A percentile compares a stretch with the other conserved stretches of the same genome.
These are phyloP conservation scores for Laticauda laticaudata DNA, from an alignment of 2,113 vertebrate genomes.

Conservation along the genomic window DNA sequence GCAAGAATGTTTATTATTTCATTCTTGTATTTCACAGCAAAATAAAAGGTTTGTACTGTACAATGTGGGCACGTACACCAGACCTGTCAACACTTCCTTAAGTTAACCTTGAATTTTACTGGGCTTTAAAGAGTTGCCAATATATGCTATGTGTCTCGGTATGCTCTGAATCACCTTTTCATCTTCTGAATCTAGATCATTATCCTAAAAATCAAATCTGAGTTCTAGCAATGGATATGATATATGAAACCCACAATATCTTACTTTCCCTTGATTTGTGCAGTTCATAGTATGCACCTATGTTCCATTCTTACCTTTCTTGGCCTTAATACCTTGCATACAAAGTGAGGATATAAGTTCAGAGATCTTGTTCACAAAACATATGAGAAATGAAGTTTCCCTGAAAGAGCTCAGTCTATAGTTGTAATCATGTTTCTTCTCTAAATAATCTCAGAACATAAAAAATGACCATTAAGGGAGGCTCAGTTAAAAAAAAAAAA, in stretches of 20 bases:
- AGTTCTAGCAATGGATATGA: background rate
- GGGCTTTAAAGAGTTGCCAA: background rate
- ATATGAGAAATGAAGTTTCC: background rate
- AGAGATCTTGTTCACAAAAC: background rate
- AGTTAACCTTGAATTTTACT: background rate
- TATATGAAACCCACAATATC: background rate
- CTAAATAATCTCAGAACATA: background rate
- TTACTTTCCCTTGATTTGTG: background rate
- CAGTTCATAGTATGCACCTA: background rate
- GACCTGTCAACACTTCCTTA: background rate
- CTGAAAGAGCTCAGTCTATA: background rate
- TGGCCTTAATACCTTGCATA: background rate
- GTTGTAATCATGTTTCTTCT: background rate
- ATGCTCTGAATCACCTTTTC: background rate
- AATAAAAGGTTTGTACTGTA: background rate
- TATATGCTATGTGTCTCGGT: background rate
- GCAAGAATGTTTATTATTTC: background rate
- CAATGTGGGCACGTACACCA: background rate
- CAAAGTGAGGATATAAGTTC: background rate
- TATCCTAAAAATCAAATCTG: background rate
- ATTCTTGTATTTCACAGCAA: background rate
- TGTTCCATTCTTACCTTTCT: background rate
- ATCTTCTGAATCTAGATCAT: background rate
- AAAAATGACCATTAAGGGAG: background rate
- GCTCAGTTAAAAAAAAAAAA: background rate